Base-by-base conservation (phyloP, 2,797 vertebrate genomes). In the Paedocypris micromegethes region DNA sequence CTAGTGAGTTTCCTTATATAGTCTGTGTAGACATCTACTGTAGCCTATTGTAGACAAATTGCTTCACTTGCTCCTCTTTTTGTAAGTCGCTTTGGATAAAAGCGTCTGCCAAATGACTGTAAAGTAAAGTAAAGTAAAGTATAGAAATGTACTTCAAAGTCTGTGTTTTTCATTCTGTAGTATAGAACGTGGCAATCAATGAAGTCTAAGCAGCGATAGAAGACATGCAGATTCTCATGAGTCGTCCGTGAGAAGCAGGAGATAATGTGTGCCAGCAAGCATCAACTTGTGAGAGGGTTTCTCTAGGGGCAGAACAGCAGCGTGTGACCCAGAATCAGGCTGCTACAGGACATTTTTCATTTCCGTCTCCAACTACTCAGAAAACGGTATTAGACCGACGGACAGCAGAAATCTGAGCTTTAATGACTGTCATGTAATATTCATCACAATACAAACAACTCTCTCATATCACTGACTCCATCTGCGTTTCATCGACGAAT, bases 261-360 rank as follows among this genome's bases (percentile, higher is more conserved):
- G 39, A 55, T 70, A 70, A 61, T 72, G 45, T 67, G 70, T 56
- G 70, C 50, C 40, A 44, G 64, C 62, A 56, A 45, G 57, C 47
- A 54, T 55, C 56, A 66, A 56, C 44, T 54, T 73, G 72, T 2
- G 39, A 47, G 50, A 5, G 49, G 39, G 58, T 69, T 50, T 61
- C 58, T 69, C 45, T 48, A 44, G 57, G 52, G 64, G 51, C 37
- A 45, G 58, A 61, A 59, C 57, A 62, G 58, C 40, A 43, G 64
- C 41, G 52, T 72, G 58, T 62, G 70, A 72, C 64, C 64, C 64
- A 72, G 58, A 72, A 72, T 72, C 40, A 66, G 50, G 41, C 37
- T 72, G 59, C 70, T 47, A 43, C 70, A 54, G 55, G 51, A 58
- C 41, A 72, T 61, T 65, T 58, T 66, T 59, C 7, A 67, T 44